phyloP scores from a whole-genome alignment of 2,888 invertebrate genomes.

The Tyria jacobaeae region DNA sequence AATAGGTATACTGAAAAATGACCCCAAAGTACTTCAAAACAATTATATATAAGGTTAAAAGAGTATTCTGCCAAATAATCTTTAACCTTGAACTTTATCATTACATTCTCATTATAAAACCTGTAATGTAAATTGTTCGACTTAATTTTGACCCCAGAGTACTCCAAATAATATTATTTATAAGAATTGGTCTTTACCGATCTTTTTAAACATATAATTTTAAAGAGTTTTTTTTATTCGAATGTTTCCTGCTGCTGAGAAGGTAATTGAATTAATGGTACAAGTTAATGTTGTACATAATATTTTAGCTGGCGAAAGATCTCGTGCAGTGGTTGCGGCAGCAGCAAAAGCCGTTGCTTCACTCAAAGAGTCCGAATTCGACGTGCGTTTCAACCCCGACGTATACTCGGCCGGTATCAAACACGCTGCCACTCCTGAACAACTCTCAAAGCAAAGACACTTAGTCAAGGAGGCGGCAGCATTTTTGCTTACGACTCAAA shows the following conservation, averaged over 20 bases:
- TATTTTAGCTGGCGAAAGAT: constrained; percentile 90
- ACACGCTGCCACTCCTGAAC: constrained; percentile 90
- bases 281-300: neutral
- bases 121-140: no score
- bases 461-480: constrained; percentile 98
- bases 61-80: no score
- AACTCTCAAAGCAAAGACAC: constrained; percentile 93
- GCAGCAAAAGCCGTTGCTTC: constrained; percentile 97
- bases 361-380: constrained; percentile 97
- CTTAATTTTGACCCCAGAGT: no score
- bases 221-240: no score
- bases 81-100: no score
- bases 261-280: neutral
- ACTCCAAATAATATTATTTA: no score
- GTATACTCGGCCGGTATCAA: constrained; percentile 98
- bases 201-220: no score
- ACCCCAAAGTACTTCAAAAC: neutral
- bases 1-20: neutral
- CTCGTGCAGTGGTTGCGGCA: constrained; percentile 94
- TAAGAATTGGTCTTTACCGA: no score
- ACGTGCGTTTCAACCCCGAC: constrained; percentile 99
- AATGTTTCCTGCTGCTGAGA: no score
- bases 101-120: no score
- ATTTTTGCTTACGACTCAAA: constrained; percentile 96
- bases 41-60: no score